Base-by-base conservation (phyloP, 2,113 vertebrate species). In the Vombatus ursinus region DNA sequence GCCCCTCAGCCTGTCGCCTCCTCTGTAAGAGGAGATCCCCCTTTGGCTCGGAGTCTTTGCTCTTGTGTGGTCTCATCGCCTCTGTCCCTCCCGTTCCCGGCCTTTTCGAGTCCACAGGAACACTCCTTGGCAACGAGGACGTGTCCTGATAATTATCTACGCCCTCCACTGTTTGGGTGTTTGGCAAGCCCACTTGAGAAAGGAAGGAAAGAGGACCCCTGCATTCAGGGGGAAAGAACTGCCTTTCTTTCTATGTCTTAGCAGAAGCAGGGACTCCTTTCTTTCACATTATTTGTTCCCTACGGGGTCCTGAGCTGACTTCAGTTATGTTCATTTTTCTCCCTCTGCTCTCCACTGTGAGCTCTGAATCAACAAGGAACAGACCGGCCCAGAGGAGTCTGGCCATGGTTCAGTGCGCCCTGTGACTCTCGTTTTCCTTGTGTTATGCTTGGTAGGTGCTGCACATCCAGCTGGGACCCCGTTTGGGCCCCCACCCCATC, bases 401-500 rank as follows among this genome's bases (percentile, higher is more conserved):
- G 53, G 50, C 52, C 47, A 44, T 12, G 90, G 48, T 25, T 50
- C 90, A 11, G 90, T 49, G 99, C n/a, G 23, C 19, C 99, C 98
- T 98, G 99, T 99, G 97, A 98, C 98, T 96, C 92, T 94, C 95
- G 25, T 97, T 57, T 93, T 93, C 37, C 9, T 95, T 89, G 47
- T 93, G 84, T 98, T 96, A 97, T 97, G 94, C 96, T 96, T 95
- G 92, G 50, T 97, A 99, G 99, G 99, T 98, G 99, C 99, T 91
- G 99, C 99, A 19, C 99, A 99, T 92, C 99, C 99, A 44, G 98
- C 99, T 0, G 99, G 99, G 51, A 99, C 99, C 91, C 99, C 99
- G 19, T 99, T 99, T 2, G 99, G 99, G 94, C 99, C 99, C 52
- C 99, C 99, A 0, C 98, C 99, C 50, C 99, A 99, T 98, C 99